Percentiles rank a stretch among this genome's conserved stretches.
These are phyloP conservation scores for Cyphomyrus discorhynchus DNA, from an alignment of 2,113 vertebrate species.

Conservation along the genomic window DNA sequence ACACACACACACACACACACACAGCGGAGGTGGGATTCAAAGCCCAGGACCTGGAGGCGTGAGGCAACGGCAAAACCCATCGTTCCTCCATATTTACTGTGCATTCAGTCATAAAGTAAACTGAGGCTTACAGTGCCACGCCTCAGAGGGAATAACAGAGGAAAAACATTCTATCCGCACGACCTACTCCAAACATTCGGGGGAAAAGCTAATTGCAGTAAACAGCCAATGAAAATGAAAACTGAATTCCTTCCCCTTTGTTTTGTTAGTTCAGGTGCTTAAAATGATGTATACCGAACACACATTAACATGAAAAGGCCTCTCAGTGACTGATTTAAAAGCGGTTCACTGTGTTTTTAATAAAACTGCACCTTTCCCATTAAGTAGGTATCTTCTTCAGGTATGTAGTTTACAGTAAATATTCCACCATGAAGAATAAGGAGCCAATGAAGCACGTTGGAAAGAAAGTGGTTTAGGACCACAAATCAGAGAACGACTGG, in stretches of 20 bases:
- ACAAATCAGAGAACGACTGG: background rate
- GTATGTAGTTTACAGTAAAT: background rate
- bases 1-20: background rate
- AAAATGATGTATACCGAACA: background rate
- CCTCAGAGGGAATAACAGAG: background rate
- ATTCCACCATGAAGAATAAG: background rate
- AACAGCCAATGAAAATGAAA: background rate
- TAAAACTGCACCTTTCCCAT: background rate
- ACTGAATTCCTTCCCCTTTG: background rate
- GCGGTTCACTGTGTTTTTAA: background rate
- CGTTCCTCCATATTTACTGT: background rate
- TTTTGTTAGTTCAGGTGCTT: background rate
- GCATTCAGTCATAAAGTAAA: background rate
- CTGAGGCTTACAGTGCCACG: background rate
- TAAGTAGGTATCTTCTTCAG: background rate
- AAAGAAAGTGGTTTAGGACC: background rate
- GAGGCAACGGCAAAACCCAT: background rate
- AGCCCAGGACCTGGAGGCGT: background rate
- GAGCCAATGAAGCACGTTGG: background rate
- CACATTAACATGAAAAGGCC: background rate
- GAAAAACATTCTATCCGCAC: background rate
- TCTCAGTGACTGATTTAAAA: background rate
- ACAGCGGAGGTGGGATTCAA: background rate
- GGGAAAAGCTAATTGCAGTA: background rate
- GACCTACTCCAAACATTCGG: background rate